Conservation (phyloP, 2,113 vertebrate species). For the Oreochromis spilurus region DNA sequence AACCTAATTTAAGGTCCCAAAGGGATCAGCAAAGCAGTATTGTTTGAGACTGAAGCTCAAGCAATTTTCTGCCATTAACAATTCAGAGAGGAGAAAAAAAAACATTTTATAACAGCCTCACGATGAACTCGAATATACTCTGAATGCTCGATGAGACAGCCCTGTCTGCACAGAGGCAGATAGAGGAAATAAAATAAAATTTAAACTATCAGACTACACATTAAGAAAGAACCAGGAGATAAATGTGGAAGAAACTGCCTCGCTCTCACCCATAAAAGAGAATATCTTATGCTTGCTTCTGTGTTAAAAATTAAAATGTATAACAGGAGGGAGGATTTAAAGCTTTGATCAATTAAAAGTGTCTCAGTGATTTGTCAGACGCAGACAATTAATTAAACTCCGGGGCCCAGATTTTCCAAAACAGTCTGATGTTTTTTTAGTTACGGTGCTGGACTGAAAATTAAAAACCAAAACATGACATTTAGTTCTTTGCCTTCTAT, state of each 20-base stretch:
- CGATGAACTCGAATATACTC: neutral
- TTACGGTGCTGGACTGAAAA: neutral
- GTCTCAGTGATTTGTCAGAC: neutral
- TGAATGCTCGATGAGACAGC: neutral
- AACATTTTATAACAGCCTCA: neutral
- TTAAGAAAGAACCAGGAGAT: neutral
- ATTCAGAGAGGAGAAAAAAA: neutral
- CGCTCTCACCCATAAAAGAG: neutral
- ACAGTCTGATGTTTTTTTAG: neutral
- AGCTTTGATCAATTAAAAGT: neutral
- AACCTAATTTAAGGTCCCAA: neutral
- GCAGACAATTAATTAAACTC: neutral
- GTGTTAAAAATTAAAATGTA: neutral
- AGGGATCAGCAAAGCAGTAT: neutral
- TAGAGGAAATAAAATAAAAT: neutral
- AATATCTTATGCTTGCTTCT: neutral
- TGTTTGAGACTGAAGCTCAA: neutral
- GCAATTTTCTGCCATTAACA: slow-evolving; percentile 12
- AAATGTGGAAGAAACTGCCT: neutral
- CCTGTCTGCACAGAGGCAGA: neutral
- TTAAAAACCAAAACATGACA: neutral
- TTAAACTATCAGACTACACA: neutral
- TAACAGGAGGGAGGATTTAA: neutral
- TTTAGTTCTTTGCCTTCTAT: neutral
- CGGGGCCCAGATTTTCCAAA: neutral